Evolutionary conservation across 2,888 invertebrate genomes (phyloP), one percentile per base, ranked within the genome.

Genomic region (Phorcus lineatus): DNA sequence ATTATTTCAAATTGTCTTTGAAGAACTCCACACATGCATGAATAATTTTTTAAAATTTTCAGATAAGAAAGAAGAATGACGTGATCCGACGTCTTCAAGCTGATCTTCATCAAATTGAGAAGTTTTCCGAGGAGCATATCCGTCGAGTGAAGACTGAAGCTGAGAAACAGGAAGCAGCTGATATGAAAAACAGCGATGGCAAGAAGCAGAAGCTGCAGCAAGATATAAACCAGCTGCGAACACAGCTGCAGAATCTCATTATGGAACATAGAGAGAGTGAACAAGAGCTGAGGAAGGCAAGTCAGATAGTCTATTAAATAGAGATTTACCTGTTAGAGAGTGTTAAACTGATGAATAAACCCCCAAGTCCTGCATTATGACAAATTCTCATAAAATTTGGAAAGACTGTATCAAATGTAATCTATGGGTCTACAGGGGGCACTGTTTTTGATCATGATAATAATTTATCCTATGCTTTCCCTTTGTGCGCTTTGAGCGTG

Each of bases 31-130:
- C n/a, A n/a, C n/a, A n/a, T n/a, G n/a, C n/a, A n/a, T n/a, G n/a
- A n/a, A n/a, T n/a, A n/a, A n/a, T n/a, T n/a, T n/a, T n/a, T n/a
- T n/a, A n/a, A n/a, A n/a, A n/a, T 13, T 47, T 66, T 40, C 86
- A 93, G 92, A 91, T 92, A 19, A 86, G 85, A 47, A 91, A 91
- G 85, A 92, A 92, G 81, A 93, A 93, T 85, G 92, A 92, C 77
- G 87, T 92, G 17, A 93, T 93, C 76, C 83, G 92, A 80, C 86
- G 88, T 3, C 86, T 93, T 3, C 91, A 92, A 79, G 88, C 90
- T 16, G 92, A 93, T 55, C 87, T 93, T 6, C 90, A 92, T 66
- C 91, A 91, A 80, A 91, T 93, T 78, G 92, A 93, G 84, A 92
- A 92, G 85, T 90, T 90, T 79, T 90, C 93, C 17, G 92, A 92